Evolutionary conservation across 2,888 invertebrate species (phyloP), one percentile per base, ranked within the genome.

Genomic region (Stenurella melanura): DNA sequence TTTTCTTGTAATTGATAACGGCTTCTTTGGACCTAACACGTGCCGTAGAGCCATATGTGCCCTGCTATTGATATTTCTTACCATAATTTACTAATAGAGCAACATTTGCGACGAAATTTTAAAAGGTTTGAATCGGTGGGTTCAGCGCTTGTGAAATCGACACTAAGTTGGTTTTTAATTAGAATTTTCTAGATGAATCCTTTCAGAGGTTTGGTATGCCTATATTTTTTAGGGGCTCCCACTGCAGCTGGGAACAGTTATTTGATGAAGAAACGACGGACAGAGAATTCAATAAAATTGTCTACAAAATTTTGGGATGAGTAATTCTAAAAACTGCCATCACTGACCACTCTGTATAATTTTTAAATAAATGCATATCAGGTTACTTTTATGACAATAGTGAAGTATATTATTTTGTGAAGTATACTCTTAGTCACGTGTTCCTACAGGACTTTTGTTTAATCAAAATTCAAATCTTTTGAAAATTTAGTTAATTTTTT

Each of bases 11-110:
- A 69, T 72, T 74, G 76, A 68, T 76, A 78, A 78, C 78, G 78
- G 78, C 76, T 78, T 76, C 76, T 74, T 74, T 66, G 74, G 68
- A 34, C 57, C 66, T 19, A 69, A 63, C 78, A 78, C 78, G 78
- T 78, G 78, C 78, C 78, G 42, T 42, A 9, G 60, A 50, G 67
- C 66, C 66, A 66, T 38, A 58, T 42, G 60, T 15, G 75, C 42
- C 30, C 54, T 70, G 74, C 63, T 63, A 70, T 63, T 61, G 70
- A 74, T 57, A 69, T 61, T 58, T 60, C 69, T 63, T 18, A 21
- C 50, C 56, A 34, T 69, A 74, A 68, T 74, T 74, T 68, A 67
- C 68, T 68, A 61, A 74, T 74, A 61, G 50, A n/a, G 0, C n/a
- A n/a, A n/a, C 50, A 50, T 50, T 50, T 50, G 50, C n/a, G 50